Percentiles rank a stretch among this genome's conserved stretches.
Conservation (phyloP, 2,797 vertebrate species). For the Pterois miles region DNA sequence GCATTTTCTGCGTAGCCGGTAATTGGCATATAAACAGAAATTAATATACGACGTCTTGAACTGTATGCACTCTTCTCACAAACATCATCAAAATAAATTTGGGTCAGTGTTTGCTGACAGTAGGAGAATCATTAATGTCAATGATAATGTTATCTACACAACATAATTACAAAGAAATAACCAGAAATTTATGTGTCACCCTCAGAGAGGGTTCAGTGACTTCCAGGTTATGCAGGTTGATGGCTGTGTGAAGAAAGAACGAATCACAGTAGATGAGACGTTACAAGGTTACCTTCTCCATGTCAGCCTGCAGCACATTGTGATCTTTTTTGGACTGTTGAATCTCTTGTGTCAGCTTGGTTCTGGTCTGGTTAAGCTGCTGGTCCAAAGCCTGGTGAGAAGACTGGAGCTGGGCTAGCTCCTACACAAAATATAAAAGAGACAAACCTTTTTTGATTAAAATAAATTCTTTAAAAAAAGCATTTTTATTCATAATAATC, state of each 20-base stretch:
- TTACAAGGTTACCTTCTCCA: conserved; percentile 85
- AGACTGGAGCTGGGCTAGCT: conserved; percentile 85
- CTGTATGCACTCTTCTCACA: background rate
- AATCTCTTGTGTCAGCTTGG: conserved; percentile 88
- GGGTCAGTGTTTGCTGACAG: background rate
- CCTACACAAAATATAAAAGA: conserved; percentile 73
- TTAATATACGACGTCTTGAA: background rate
- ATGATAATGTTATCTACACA: background rate
- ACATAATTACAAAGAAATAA: background rate
- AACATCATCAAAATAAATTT: background rate
- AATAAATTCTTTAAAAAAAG: background rate
- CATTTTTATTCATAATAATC: background rate
- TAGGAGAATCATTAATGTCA: background rate
- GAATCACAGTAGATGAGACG: background rate
- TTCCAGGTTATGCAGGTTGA: background rate
- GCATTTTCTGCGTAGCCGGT: background rate
- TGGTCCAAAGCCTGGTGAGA: conserved; percentile 86
- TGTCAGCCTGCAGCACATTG: conserved; percentile 83
- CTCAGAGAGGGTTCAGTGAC: background rate
- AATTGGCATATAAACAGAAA: background rate
- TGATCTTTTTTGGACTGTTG: conserved; percentile 89
- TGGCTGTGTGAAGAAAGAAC: background rate
- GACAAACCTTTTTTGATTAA: background rate
- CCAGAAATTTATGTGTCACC: background rate
- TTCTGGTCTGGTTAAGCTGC: conserved; percentile 85